Conservation (phyloP, 2,113 vertebrate species). For the Eptesicus fuscus region DNA sequence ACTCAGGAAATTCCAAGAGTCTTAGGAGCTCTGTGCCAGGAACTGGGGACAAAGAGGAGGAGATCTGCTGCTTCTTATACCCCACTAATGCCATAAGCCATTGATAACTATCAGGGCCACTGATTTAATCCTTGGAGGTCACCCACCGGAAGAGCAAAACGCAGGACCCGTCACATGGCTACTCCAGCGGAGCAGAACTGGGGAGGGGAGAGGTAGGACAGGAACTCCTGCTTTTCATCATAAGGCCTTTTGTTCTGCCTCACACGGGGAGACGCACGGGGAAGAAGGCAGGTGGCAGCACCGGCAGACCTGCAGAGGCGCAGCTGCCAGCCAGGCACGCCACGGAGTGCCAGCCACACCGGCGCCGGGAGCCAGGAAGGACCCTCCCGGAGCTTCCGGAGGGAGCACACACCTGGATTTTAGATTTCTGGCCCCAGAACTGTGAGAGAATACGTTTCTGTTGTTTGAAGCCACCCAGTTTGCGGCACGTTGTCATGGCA, state of each 20-base stretch:
- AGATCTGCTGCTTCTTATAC: neutral
- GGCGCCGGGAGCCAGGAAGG: neutral
- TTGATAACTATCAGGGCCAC: neutral
- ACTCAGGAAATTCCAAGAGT: neutral
- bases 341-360: neutral
- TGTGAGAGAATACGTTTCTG: neutral
- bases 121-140: fast-evolving
- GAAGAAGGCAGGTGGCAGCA: too few species aligned
- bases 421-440: neutral
- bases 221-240: neutral
- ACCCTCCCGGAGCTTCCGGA: too few species aligned
- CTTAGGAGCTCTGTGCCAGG: neutral
- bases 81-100: fast-evolving
- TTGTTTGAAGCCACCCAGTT: neutral
- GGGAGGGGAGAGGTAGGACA: neutral
- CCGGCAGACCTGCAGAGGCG: neutral
- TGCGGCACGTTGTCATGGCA: neutral
- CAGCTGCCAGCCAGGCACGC: neutral
- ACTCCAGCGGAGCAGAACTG: neutral
- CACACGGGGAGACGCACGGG: neutral
- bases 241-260: neutral
- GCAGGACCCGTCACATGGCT: fast-evolving
- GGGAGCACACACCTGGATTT: too few species aligned
- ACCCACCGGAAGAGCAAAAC: neutral
- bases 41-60: neutral